Evolutionary conservation across 2,797 vertebrate species (phyloP), one percentile per base, ranked within the genome.

Genomic region (Vultur gryphus): DNA sequence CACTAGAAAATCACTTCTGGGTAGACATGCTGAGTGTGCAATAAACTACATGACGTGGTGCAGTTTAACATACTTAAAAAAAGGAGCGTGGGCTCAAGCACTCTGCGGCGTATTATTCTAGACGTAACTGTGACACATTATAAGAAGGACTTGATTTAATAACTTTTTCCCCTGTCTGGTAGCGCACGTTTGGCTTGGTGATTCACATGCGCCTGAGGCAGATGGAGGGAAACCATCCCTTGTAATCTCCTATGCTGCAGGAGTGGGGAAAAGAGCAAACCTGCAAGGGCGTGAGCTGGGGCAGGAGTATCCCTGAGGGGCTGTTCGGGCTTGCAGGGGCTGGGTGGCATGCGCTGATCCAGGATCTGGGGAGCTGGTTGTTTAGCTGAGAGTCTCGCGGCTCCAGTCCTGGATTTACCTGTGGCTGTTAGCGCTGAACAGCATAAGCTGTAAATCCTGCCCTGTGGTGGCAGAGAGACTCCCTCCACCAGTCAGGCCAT

Each of bases 401-500:
- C 29, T 90, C 65, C 57, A 64, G 62, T 65, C 54, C 57, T 86
- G 85, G 41, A 61, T 95, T 95, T 91, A 80, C 81, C 67, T 95
- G 48, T 23, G 14, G 70, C 90, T 96, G 73, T 80, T 72, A 80
- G 39, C 10, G 7, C 29, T 94, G 76, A 95, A 88, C 26, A 13
- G 31, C 86, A 66, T 31, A 44, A 96, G 78, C 82, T 85, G 92
- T 94, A 84, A 90, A 95, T 96, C 81, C 72, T 81, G 57, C 66
- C 70, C 65, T 81, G 48, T 69, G 24, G 58, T 52, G 29, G 79
- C 84, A 78, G 70, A 94, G 87, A 91, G 43, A 91, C n/a, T 95
- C 52, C 44, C 57, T 70, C 65, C 91, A 75, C 95, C 25, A 62
- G 6, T 89, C 91, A 82, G 64, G 58, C 92, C 83, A 96, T 58